These are phyloP conservation scores for Lasioglossum zephyrum DNA, from an alignment of 2,888 invertebrate species.

Conservation along the genomic window DNA sequence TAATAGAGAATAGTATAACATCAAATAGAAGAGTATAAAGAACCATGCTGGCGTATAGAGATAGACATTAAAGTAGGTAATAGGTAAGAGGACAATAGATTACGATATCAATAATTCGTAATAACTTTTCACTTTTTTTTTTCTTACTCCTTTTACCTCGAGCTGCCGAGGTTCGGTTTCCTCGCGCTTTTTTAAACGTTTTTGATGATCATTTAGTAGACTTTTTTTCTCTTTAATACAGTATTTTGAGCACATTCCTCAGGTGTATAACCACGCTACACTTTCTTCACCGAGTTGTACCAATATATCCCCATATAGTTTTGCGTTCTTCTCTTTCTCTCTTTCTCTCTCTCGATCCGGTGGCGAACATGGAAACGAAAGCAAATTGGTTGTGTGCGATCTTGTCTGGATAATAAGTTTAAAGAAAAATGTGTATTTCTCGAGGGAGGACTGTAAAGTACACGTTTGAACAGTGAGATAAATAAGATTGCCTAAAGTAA, in stretches of 20 bases:
- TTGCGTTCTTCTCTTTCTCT: neutral
- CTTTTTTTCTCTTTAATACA: slow-evolving; percentile 82
- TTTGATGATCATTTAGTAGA: slow-evolving; percentile 78
- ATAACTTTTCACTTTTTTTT: slow-evolving; percentile 77
- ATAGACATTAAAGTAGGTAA: slow-evolving; percentile 83
- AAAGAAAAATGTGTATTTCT: slow-evolving; percentile 17
- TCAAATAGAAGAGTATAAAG: slow-evolving; percentile 83
- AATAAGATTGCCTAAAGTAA: slow-evolving; percentile 7
- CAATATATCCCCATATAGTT: slow-evolving; percentile 75
- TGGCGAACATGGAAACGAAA: neutral
- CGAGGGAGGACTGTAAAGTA: neutral
- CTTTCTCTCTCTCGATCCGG: neutral
- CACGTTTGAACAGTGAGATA: neutral
- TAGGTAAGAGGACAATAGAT: slow-evolving; percentile 82
- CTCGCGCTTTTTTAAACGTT: slow-evolving; percentile 75
- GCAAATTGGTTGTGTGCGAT: neutral
- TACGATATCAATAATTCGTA: slow-evolving; percentile 82
- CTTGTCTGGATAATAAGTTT: neutral
- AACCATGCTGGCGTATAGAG: slow-evolving; percentile 82
- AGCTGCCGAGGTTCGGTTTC: slow-evolving; percentile 76
- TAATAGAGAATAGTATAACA: slow-evolving; percentile 82
- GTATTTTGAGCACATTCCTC: slow-evolving; percentile 84
- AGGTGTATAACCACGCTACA: slow-evolving; percentile 84
- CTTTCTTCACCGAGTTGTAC: slow-evolving; percentile 84
- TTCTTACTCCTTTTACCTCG: slow-evolving; percentile 51